Evolutionary conservation across 1,140 invertebrate species (phyloP).

Genomic region (Penaeus indicus): DNA sequence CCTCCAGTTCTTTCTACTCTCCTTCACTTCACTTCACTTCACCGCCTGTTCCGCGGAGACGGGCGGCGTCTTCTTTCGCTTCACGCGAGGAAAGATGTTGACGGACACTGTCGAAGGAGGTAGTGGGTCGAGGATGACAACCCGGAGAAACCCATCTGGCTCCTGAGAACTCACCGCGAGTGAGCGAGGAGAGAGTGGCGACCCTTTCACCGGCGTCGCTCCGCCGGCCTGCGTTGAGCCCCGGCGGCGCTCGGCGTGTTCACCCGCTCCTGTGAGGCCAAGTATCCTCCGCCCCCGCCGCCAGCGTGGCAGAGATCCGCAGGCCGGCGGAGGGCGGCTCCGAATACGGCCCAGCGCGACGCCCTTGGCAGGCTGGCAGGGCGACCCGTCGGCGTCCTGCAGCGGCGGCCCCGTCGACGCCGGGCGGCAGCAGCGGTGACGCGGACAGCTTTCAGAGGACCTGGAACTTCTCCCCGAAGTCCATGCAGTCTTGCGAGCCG

Average conservation of each 20-base stretch:
- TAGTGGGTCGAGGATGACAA: background rate
- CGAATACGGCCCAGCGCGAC: background rate
- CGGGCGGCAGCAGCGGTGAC: constrained; percentile 17
- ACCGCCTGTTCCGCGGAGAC: background rate
- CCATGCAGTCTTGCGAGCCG: constrained; percentile 63
- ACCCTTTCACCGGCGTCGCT: background rate
- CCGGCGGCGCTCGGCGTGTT: background rate
- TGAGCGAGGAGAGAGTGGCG: constrained; percentile 42
- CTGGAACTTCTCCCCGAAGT: constrained; percentile 65
- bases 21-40: background rate
- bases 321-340: too few species aligned
- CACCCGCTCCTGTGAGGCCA: too few species aligned
- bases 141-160: constrained; percentile 13
- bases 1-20: background rate
- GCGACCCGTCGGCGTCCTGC: background rate
- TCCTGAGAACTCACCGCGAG: constrained; percentile 42
- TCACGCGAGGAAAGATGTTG: background rate
- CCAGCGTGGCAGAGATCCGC: too few species aligned
- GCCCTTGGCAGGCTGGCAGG: background rate
- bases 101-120: background rate
- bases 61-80: background rate
- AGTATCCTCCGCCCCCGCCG: too few species aligned
- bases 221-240: background rate
- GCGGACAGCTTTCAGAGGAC: constrained; percentile 50
- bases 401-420: background rate